Evolutionary conservation across 2,797 vertebrate species (phyloP).

Genomic region (Lacerta agilis): DNA sequence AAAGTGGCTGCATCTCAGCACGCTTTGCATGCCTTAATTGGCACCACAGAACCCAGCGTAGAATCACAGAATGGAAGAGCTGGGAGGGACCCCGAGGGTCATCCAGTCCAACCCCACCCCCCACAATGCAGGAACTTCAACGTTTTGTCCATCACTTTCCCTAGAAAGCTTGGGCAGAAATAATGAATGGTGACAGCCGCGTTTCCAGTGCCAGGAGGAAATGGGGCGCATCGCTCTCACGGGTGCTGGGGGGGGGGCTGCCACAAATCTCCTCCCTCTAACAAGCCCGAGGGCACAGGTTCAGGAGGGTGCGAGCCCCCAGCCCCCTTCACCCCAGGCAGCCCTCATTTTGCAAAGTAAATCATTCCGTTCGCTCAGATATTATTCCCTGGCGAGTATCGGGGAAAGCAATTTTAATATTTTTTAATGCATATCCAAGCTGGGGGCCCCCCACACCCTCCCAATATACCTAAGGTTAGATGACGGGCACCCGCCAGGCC

Average conservation of each 20-base stretch:
- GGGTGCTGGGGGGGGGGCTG: not conserved
- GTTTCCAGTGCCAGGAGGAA: not conserved
- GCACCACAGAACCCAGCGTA: no score
- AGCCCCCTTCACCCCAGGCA: no score
- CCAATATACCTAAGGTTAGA: not conserved
- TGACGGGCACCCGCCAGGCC: not conserved
- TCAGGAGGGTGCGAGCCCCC: not conserved
- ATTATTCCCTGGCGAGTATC: not conserved
- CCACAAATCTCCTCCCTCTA: not conserved
- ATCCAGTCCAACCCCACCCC: no score
- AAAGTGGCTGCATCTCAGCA: not conserved
- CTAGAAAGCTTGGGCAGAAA: not conserved
- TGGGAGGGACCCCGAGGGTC: no score
- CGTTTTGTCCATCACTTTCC: no score
- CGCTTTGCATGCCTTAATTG: not conserved
- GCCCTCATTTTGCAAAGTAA: not conserved
- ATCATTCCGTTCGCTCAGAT: no score
- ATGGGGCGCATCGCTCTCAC: not conserved
- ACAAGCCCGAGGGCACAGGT: no score
- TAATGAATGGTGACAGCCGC: fast-evolving
- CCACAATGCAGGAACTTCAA: no score
- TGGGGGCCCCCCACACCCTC: no score
- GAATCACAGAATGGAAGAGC: no score
- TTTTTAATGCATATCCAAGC: not conserved
- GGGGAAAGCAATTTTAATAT: not conserved